Conservation (phyloP, 2,888 invertebrate species). For the Cacoxenus indagator region DNA sequence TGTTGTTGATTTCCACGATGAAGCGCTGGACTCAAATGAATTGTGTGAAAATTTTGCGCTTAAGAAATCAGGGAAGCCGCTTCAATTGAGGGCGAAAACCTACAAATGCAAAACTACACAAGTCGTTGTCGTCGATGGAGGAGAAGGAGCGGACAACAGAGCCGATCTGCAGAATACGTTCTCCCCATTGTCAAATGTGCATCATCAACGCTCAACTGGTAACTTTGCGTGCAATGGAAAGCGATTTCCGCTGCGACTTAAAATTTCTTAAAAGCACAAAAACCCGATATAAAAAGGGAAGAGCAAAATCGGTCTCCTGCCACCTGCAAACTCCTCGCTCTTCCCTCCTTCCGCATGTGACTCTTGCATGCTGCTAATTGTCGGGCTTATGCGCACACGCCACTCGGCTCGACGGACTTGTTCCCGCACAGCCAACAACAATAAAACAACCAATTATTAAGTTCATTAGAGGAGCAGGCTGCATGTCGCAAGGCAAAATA, state of each 20-base stretch:
- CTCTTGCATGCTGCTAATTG: conserved; percentile 55
- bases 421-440: conserved; percentile 46
- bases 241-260: conserved; percentile 1
- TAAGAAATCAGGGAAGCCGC: conserved; percentile 9
- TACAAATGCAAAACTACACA: conserved; percentile 46
- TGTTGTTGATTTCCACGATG: conserved; percentile 21
- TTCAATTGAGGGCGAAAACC: conserved; percentile 40
- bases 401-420: conserved; percentile 42
- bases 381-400: conserved; percentile 31
- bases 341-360: background rate
- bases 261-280: conserved; percentile 6
- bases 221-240: background rate
- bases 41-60: conserved; percentile 50
- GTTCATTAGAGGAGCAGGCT: conserved; percentile 49
- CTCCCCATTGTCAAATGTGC: background rate
- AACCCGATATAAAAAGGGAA: background rate
- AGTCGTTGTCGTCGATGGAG: background rate
- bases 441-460: conserved; percentile 58
- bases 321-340: background rate
- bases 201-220: background rate
- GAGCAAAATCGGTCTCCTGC: background rate
- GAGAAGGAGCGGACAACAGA: background rate
- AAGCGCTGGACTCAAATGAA: conserved; percentile 52
- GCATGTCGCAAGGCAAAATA: background rate
- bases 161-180: background rate